These are phyloP conservation scores for Syngnathus floridae DNA, from an alignment of 2,113 vertebrate species.

Conservation along the genomic window DNA sequence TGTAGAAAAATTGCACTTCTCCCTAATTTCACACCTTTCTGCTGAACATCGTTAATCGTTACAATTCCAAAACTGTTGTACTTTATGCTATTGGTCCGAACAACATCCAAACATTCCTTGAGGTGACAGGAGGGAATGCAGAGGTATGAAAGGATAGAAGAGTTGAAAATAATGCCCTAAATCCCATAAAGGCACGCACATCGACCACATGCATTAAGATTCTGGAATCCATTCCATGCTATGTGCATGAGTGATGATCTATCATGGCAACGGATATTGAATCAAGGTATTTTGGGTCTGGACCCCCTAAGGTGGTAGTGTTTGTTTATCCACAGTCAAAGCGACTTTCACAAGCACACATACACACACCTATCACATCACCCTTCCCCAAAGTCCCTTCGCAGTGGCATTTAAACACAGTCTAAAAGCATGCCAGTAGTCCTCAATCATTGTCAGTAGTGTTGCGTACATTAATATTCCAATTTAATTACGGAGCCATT, in stretches of 20 bases:
- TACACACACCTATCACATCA: no score
- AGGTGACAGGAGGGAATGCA: not conserved
- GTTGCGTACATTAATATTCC: not conserved
- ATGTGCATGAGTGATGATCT: not conserved
- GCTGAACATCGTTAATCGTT: not conserved
- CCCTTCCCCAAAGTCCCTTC: not conserved
- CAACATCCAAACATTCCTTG: no score
- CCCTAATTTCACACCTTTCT: not conserved
- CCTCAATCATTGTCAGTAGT: not conserved
- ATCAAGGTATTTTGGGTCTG: not conserved
- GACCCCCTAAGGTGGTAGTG: not conserved
- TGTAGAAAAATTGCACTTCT: no score
- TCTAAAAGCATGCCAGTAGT: not conserved
- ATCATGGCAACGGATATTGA: not conserved
- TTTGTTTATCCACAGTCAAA: not conserved
- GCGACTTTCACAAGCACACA: not conserved
- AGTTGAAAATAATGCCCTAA: not conserved
- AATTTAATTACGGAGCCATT: not conserved
- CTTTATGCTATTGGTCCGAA: not conserved
- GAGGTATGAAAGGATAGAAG: not conserved
- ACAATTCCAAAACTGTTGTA: accelerated
- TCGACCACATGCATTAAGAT: not conserved
- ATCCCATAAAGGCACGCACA: not conserved
- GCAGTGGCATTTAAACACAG: not conserved
- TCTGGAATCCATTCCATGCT: not conserved